Conservation (phyloP, 2,113 vertebrate genomes). For the Peucedramus taeniatus region DNA sequence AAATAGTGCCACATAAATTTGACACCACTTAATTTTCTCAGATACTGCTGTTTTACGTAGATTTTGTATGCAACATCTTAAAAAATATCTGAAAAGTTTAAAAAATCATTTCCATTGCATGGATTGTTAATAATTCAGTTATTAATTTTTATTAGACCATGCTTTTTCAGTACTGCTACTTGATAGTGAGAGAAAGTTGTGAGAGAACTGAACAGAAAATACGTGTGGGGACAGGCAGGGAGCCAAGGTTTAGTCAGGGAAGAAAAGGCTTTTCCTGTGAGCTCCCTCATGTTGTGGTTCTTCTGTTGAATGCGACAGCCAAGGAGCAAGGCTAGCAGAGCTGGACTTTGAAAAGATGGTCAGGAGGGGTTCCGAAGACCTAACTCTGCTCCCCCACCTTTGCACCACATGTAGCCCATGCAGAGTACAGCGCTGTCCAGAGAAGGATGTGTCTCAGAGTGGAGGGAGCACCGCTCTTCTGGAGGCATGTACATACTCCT, state of each 20-base stretch:
- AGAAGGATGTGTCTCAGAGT: background rate
- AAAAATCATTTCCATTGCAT: background rate
- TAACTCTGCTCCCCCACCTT: background rate
- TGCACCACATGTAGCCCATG: accelerated
- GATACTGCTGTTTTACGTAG: background rate
- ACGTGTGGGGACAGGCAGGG: background rate
- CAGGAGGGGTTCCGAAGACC: background rate
- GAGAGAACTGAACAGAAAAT: background rate
- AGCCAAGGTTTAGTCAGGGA: background rate
- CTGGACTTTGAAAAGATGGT: background rate
- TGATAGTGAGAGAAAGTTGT: background rate
- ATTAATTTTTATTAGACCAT: background rate
- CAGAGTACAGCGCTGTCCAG: background rate
- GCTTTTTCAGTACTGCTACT: background rate
- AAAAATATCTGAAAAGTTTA: background rate
- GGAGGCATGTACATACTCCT: accelerated
- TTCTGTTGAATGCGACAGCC: accelerated
- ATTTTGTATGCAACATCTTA: background rate
- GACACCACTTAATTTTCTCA: background rate
- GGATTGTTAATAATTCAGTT: background rate
- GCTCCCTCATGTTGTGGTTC: background rate
- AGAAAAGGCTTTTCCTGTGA: background rate
- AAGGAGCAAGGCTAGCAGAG: background rate
- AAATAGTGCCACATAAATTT: background rate
- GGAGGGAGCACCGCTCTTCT: background rate